These are phyloP conservation scores for Volucella bombylans DNA, from an alignment of 2,888 invertebrate species.

Conservation along the genomic window DNA sequence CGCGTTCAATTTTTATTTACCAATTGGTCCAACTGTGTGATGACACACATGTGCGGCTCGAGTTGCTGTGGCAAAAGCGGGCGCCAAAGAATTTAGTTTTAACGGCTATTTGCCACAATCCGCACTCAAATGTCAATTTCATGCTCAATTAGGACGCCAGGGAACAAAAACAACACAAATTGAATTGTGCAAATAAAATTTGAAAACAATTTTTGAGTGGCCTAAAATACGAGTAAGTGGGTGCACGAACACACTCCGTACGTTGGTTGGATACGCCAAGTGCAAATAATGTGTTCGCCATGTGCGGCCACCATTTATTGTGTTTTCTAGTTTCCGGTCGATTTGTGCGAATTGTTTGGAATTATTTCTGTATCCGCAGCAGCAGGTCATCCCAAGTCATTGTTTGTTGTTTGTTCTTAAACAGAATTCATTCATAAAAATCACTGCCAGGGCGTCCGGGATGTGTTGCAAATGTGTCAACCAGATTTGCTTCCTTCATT, in stretches of 20 bases:
- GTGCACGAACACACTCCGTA: background rate
- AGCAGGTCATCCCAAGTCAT: slow-evolving; percentile 37
- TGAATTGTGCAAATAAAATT: slow-evolving; percentile 63
- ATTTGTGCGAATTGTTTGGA: slow-evolving; percentile 51
- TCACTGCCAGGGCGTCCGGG: background rate
- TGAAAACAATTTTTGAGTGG: background rate
- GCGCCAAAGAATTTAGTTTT: background rate
- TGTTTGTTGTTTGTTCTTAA: slow-evolving; percentile 20
- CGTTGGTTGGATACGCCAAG: slow-evolving; percentile 45
- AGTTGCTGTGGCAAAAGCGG: slow-evolving; percentile 6
- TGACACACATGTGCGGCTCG: background rate
- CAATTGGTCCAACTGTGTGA: background rate
- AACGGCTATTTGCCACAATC: slow-evolving; percentile 9
- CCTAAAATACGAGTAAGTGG: background rate
- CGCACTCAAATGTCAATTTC: slow-evolving; percentile 18
- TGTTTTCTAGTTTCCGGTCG: slow-evolving; percentile 39
- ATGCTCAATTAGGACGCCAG: slow-evolving; percentile 44
- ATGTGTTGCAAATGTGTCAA: slow-evolving; percentile 65
- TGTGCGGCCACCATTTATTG: slow-evolving; percentile 53
- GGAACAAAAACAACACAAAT: slow-evolving; percentile 31
- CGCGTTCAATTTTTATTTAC: too few relatives aligned
- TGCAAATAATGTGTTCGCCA: slow-evolving; percentile 67
- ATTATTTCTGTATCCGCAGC: slow-evolving; percentile 7
- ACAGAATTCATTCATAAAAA: slow-evolving; percentile 58
- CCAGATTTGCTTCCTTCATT: slow-evolving; percentile 47